phyloP scores from a whole-genome alignment of 2,888 invertebrate species.

The Athalia circularis region DNA sequence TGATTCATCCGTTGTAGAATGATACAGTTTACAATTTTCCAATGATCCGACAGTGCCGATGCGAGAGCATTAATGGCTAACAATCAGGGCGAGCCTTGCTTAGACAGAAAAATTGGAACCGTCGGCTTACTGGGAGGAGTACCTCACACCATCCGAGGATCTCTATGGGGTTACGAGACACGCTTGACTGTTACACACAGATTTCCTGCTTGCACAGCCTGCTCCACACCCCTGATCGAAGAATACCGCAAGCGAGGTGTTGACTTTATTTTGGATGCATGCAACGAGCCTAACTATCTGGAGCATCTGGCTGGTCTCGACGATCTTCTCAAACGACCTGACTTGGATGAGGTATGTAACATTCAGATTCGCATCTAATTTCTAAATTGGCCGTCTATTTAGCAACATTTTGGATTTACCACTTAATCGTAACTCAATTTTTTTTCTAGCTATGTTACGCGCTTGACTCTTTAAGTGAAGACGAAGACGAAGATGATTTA shows the following conservation, averaged over 20 bases:
- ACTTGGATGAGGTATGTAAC: slow-evolving; percentile 67
- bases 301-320: slow-evolving; percentile 80
- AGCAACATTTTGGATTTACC: slow-evolving; percentile 12
- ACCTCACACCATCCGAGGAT: slow-evolving; percentile 96
- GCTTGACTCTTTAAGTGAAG: slow-evolving; percentile 64
- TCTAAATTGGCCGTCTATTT: background rate
- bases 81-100: slow-evolving; percentile 72
- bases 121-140: slow-evolving; percentile 87
- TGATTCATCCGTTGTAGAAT: background rate
- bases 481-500: slow-evolving; percentile 52
- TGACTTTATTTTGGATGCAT: slow-evolving; percentile 77
- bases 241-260: slow-evolving; percentile 73
- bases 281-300: slow-evolving; percentile 78
- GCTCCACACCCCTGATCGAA: slow-evolving; percentile 78
- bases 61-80: slow-evolving; percentile 73
- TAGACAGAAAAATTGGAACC: slow-evolving; percentile 70
- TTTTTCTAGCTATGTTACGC: slow-evolving; percentile 68
- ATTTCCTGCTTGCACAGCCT: slow-evolving; percentile 95
- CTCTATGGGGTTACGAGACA: slow-evolving; percentile 87
- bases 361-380: slow-evolving; percentile 12
- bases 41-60: slow-evolving; percentile 60
- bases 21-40: background rate
- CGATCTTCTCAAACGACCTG: slow-evolving; percentile 67
- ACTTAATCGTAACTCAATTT: slow-evolving; percentile 29
- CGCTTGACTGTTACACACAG: slow-evolving; percentile 90